Percentiles rank a stretch among this genome's conserved stretches.
Evolutionary conservation across 2,888 invertebrate genomes (phyloP).

Genomic region (Hydraecia micacea): DNA sequence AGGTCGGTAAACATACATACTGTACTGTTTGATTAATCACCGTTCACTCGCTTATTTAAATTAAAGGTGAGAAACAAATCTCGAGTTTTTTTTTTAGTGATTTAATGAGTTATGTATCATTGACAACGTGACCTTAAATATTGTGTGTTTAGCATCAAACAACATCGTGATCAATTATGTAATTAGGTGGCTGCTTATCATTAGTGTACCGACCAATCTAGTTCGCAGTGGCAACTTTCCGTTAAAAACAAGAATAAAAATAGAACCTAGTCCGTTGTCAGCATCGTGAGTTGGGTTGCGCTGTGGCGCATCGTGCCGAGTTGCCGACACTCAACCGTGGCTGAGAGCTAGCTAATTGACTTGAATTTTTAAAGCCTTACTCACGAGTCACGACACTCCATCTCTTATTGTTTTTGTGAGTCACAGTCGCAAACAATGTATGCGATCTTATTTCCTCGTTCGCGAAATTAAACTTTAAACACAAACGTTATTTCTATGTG

Average conservation of each 20-base stretch:
- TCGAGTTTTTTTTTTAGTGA: slow-evolving; percentile 33
- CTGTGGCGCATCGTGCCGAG: slow-evolving; percentile 54
- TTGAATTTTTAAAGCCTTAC: slow-evolving; percentile 87
- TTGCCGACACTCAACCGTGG: slow-evolving; percentile 52
- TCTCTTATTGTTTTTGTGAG: slow-evolving; percentile 82
- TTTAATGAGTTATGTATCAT: slow-evolving; percentile 49
- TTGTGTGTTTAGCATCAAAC: slow-evolving; percentile 29
- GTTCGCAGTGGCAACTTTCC: slow-evolving; percentile 44
- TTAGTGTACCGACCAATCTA: slow-evolving; percentile 59
- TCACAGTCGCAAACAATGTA: slow-evolving; percentile 80
- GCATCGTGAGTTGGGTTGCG: slow-evolving; percentile 57
- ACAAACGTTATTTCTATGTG: slow-evolving; percentile 27
- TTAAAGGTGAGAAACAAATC: slow-evolving; percentile 32
- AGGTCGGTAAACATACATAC: slow-evolving; percentile 32
- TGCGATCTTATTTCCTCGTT: slow-evolving; percentile 76
- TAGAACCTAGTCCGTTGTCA: slow-evolving; percentile 49
- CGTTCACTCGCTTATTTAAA: slow-evolving; percentile 40
- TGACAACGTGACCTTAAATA: slow-evolving; percentile 52
- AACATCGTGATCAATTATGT: slow-evolving; percentile 63
- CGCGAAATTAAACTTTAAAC: slow-evolving; percentile 69
- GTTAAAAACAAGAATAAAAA: slow-evolving; percentile 72
- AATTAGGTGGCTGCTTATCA: slow-evolving; percentile 51
- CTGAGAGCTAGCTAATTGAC: slow-evolving; percentile 81
- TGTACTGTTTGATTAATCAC: slow-evolving; percentile 39
- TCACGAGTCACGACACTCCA: slow-evolving; percentile 85